These are phyloP conservation scores for Porites lobata DNA, from an alignment of 92 coral and sea anemone species.

Conservation along the genomic window DNA sequence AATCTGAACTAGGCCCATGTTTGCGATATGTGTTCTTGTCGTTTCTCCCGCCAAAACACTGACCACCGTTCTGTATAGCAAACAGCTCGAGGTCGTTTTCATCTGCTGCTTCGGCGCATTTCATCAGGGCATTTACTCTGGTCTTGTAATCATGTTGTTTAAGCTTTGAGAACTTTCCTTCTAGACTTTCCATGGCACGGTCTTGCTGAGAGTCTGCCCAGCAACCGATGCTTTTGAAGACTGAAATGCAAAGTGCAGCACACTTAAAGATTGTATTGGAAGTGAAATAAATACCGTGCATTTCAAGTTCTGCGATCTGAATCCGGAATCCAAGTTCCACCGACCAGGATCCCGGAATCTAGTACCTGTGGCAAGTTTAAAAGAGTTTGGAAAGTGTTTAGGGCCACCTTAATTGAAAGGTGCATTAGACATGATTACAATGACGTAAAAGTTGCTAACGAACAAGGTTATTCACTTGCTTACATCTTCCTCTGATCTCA, in stretches of 20 bases:
- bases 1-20: constrained; percentile 76
- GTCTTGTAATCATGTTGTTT: constrained; percentile 87
- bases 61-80: constrained; percentile 96
- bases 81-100: constrained; percentile 80
- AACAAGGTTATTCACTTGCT: constrained; percentile 6
- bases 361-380: too few relatives aligned
- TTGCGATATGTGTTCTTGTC: constrained; percentile 78
- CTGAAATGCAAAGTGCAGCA: constrained; percentile 31
- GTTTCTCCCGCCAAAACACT: constrained; percentile 90
- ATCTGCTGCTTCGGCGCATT: constrained; percentile 94
- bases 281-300: not conserved
- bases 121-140: constrained; percentile 92
- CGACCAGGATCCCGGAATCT: too few relatives aligned
- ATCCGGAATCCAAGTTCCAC: too few relatives aligned
- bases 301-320: too few relatives aligned
- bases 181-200: constrained; percentile 78
- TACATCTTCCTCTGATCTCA: constrained; percentile 69
- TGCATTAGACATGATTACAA: too few relatives aligned
- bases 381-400: too few relatives aligned
- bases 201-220: constrained; percentile 82
- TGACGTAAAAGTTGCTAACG: too few relatives aligned
- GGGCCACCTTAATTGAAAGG: too few relatives aligned
- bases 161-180: constrained; percentile 84
- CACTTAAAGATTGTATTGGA: not conserved
- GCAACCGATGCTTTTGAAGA: constrained; percentile 96